These are phyloP conservation scores for Celastrina argiolus DNA, from an alignment of 2,888 invertebrate species.

Conservation along the genomic window DNA sequence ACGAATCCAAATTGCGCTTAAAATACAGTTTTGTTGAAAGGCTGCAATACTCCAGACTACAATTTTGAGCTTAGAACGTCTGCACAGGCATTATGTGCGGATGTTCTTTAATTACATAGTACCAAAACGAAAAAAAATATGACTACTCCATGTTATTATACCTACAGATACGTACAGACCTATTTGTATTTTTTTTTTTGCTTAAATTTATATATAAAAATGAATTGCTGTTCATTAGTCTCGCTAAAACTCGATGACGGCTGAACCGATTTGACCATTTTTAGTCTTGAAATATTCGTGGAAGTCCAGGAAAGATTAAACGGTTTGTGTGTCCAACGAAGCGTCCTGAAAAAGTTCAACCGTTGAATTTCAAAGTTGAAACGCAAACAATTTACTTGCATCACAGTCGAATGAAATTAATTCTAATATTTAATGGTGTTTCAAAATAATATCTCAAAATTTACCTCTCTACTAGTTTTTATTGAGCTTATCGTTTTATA, in stretches of 20 bases:
- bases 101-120: neutral
- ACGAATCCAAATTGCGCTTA: slow-evolving; percentile 8
- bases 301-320: too few relatives aligned
- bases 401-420: neutral
- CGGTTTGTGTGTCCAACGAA: too few relatives aligned
- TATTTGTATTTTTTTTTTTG: too few relatives aligned
- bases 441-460: neutral
- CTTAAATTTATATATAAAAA: too few relatives aligned
- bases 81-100: neutral
- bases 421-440: neutral
- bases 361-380: slow-evolving; percentile 43
- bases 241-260: too few relatives aligned
- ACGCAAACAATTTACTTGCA: slow-evolving; percentile 34
- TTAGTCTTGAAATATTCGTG: too few relatives aligned
- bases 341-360: slow-evolving; percentile 40
- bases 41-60: neutral
- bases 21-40: neutral
- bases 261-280: too few relatives aligned
- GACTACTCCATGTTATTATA: slow-evolving; percentile 17
- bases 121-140: slow-evolving; percentile 5
- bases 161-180: too few relatives aligned
- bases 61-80: slow-evolving; percentile 8
- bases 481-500: too few relatives aligned
- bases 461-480: too few relatives aligned
- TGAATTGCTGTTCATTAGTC: too few relatives aligned